Conservation (phyloP, 2,888 invertebrate genomes). For the Napeogenes inachia region DNA sequence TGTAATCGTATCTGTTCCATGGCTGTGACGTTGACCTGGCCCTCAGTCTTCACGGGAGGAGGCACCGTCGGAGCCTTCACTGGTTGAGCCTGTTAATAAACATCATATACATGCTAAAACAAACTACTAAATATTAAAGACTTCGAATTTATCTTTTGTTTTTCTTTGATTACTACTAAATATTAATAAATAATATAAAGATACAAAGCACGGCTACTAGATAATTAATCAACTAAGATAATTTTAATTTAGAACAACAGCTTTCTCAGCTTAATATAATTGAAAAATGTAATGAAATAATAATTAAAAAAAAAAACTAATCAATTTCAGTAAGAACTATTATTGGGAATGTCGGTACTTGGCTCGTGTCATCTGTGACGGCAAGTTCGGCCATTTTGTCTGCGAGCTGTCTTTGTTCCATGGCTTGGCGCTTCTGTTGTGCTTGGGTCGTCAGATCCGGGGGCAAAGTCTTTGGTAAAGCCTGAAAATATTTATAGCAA, state of each 20-base stretch:
- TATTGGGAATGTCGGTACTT: not conserved
- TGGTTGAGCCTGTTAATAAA: not conserved
- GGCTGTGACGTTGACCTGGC: slow-evolving; percentile 60
- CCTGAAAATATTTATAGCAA: slow-evolving; percentile 39
- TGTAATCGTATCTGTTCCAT: slow-evolving; percentile 66
- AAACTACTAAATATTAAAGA: not conserved
- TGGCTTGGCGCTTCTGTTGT: slow-evolving; percentile 49
- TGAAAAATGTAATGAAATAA: no score
- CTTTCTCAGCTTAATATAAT: no score
- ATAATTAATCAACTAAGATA: no score
- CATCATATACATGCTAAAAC: not conserved
- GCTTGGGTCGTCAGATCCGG: slow-evolving; percentile 53
- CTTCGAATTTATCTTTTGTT: not conserved
- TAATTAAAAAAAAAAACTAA: not conserved
- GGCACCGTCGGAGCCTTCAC: slow-evolving; percentile 17
- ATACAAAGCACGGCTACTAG: no score
- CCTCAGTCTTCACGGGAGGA: slow-evolving; percentile 52
- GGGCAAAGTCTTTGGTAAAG: slow-evolving; percentile 60
- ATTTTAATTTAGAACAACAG: no score
- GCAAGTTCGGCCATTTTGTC: slow-evolving; percentile 66
- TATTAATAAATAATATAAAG: no score
- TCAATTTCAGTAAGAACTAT: not conserved
- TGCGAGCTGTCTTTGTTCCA: slow-evolving; percentile 54
- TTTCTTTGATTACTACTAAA: no score
- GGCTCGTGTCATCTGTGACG: slow-evolving; percentile 43